phyloP scores from a whole-genome alignment of 2,888 invertebrate species.

The Plemyria rubiginata region DNA sequence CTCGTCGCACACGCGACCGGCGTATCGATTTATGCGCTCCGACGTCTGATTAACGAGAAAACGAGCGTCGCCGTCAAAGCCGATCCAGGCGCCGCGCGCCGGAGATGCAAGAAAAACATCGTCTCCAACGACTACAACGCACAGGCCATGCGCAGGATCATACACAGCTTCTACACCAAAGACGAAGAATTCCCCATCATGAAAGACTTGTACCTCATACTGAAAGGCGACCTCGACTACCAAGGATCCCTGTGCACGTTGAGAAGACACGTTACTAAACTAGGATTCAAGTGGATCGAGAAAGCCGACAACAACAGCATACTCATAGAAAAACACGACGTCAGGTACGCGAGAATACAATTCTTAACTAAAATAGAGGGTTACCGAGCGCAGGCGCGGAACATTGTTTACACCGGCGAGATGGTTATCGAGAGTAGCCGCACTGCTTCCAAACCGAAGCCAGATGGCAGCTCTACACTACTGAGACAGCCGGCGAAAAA shows the following conservation, averaged over 20 bases:
- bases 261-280: slow-evolving; percentile 47
- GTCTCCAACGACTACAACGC: slow-evolving; percentile 47
- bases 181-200: slow-evolving; percentile 51
- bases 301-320: slow-evolving; percentile 51
- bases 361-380: slow-evolving; percentile 50
- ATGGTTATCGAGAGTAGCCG: slow-evolving; percentile 47
- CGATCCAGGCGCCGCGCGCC: slow-evolving; percentile 39
- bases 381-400: slow-evolving; percentile 46
- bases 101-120: slow-evolving; percentile 45
- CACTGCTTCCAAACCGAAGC: slow-evolving; percentile 48
- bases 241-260: slow-evolving; percentile 51
- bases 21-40: slow-evolving; percentile 50
- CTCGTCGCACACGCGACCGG: slow-evolving; percentile 53
- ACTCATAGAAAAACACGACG: slow-evolving; percentile 50
- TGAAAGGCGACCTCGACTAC: slow-evolving; percentile 51
- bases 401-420: slow-evolving; percentile 50
- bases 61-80: slow-evolving; percentile 39
- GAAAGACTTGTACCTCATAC: slow-evolving; percentile 49
- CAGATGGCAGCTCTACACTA: slow-evolving; percentile 48
- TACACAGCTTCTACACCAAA: slow-evolving; percentile 51
- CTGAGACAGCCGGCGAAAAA: slow-evolving; percentile 51
- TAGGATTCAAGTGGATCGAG: slow-evolving; percentile 53
- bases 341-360: slow-evolving; percentile 48
- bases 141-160: slow-evolving; percentile 48
- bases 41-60: slow-evolving; percentile 46